Percentiles rank a stretch among this genome's conserved stretches.
Evolutionary conservation across 1,140 invertebrate genomes (phyloP).

Genomic region (Galleria mellonella): DNA sequence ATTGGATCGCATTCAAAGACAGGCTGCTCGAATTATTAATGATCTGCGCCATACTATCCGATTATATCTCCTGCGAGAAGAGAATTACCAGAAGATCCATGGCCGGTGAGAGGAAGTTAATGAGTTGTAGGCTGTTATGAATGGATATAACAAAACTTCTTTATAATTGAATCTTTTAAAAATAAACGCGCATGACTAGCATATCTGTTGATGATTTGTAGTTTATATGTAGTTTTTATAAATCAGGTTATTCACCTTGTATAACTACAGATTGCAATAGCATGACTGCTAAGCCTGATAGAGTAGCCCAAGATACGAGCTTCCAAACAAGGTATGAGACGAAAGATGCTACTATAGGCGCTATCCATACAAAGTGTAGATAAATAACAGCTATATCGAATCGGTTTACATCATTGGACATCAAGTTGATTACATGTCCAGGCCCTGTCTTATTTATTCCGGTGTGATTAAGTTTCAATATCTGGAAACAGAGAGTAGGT

Average conservation of each 20-base stretch:
- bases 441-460: constrained; percentile 83
- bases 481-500: constrained; percentile 39
- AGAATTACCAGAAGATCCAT: no score
- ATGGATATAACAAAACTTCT: no score
- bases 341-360: constrained; percentile 81
- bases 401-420: constrained; percentile 88
- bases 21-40: no score
- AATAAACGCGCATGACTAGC: no score
- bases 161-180: no score
- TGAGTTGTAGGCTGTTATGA: no score
- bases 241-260: constrained; percentile 74
- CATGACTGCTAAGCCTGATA: constrained; percentile 78
- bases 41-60: no score
- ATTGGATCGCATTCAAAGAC: no score
- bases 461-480: constrained; percentile 74
- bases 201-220: no score
- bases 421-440: constrained; percentile 90
- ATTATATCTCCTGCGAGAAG: no score
- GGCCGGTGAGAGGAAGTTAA: no score
- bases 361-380: constrained; percentile 82
- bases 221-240: no score
- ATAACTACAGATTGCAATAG: constrained; percentile 78
- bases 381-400: constrained; percentile 74
- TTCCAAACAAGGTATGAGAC: constrained; percentile 79
- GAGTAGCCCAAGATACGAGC: constrained; percentile 74